A percentile compares a stretch with the other conserved stretches of the same genome.
These are phyloP conservation scores for Drosophila obscura DNA, from an alignment of 1,140 invertebrate genomes.

Conservation along the genomic window DNA sequence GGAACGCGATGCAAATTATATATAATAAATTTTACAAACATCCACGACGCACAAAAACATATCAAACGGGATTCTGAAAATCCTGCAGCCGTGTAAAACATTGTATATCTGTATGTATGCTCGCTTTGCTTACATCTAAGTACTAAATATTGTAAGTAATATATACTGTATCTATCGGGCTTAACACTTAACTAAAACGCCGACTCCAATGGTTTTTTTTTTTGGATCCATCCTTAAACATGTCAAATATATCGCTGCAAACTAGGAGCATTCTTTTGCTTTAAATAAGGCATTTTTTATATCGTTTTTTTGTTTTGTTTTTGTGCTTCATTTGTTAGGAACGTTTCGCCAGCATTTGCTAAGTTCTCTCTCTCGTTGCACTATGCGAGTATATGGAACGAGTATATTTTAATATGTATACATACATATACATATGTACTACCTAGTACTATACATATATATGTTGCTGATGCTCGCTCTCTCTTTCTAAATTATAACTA, in stretches of 20 bases:
- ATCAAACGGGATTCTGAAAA: slow-evolving; percentile 14
- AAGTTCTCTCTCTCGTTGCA: slow-evolving; percentile 57
- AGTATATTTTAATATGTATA: slow-evolving; percentile 44
- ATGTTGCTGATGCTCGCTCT: slow-evolving; percentile 58
- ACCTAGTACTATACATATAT: slow-evolving; percentile 32
- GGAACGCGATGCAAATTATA: slow-evolving; percentile 61
- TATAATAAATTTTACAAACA: slow-evolving; percentile 29
- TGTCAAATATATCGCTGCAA: slow-evolving; percentile 63
- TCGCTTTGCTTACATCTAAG: slow-evolving; percentile 36
- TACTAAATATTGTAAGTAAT: not conserved
- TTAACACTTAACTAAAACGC: slow-evolving; percentile 51
- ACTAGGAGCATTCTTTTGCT: slow-evolving; percentile 66
- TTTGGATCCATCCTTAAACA: slow-evolving; percentile 40
- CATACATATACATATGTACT: slow-evolving; percentile 40
- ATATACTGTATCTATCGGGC: slow-evolving; percentile 17
- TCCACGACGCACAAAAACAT: slow-evolving; percentile 18
- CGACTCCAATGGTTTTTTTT: slow-evolving; percentile 8
- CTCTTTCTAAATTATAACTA: slow-evolving; percentile 70
- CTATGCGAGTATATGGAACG: slow-evolving; percentile 32
- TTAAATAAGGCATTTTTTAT: slow-evolving; percentile 75
- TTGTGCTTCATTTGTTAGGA: slow-evolving; percentile 65
- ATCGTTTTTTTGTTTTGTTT: slow-evolving; percentile 35
- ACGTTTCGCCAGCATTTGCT: slow-evolving; percentile 67
- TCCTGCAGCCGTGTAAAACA: slow-evolving; percentile 8
- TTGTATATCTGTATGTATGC: slow-evolving; percentile 34